Evolutionary conservation across 1,140 invertebrate species (phyloP).

Genomic region (Brachystomella parvula): DNA sequence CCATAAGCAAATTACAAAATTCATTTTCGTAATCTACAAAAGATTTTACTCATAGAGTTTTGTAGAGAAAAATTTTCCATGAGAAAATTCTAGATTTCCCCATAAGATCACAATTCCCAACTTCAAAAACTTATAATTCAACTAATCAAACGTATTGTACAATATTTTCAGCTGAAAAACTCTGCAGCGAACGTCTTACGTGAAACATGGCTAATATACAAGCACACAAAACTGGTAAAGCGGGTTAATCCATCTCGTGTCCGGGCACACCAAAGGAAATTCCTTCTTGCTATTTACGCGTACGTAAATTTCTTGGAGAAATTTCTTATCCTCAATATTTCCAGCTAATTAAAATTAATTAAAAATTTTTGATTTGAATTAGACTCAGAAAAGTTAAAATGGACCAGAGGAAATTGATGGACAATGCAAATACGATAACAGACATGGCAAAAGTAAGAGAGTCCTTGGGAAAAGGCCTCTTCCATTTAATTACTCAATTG

Average conservation of each 20-base stretch:
- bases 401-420: conserved; percentile 98
- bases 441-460: conserved; percentile 96
- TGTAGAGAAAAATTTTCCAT: no score
- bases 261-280: conserved; percentile 96
- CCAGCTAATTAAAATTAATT: neutral
- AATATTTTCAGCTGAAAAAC: conserved; percentile 82
- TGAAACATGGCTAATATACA: conserved; percentile 99
- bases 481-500: neutral
- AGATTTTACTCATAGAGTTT: neutral
- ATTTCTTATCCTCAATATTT: conserved; percentile 2
- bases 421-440: conserved; percentile 97
- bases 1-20: no score
- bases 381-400: conserved; percentile 98
- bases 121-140: neutral
- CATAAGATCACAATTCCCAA: no score
- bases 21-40: neutral
- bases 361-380: conserved; percentile 42
- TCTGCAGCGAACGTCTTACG: conserved; percentile 97
- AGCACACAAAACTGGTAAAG: conserved; percentile 96
- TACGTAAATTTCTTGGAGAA: conserved; percentile 54
- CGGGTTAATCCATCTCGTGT: conserved; percentile 91
- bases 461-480: neutral
- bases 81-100: no score
- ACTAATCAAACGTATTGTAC: neutral
- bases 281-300: conserved; percentile 98